Conservation (phyloP, 30 jellyfish, hydroid and myxozoan species). For the Turritopsis rubra region DNA sequence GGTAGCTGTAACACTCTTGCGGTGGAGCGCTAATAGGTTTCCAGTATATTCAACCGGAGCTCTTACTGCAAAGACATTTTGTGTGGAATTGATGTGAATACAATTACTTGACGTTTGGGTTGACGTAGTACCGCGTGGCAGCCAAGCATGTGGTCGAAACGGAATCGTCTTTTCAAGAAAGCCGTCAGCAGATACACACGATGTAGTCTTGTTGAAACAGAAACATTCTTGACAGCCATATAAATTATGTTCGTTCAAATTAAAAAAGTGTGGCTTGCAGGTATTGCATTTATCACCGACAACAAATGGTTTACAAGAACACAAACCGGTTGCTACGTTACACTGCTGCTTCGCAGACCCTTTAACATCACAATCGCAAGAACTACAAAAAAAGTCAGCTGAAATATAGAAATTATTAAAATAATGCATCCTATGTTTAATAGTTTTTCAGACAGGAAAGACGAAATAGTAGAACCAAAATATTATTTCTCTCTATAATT, state of each 20-base stretch:
- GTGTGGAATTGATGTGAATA: not conserved
- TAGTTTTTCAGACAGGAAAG: too few species aligned
- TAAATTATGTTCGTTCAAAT: conserved; percentile 27
- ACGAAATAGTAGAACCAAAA: too few species aligned
- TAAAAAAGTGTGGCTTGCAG: conserved; percentile 39
- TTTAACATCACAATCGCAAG: conserved; percentile 50
- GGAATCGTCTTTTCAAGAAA: not conserved
- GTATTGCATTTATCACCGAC: conserved; percentile 45
- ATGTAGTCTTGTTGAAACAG: conserved; percentile 58
- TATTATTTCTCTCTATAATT: too few species aligned
- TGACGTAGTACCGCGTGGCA: not conserved
- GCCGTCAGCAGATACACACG: conserved; percentile 44
- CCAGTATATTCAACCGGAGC: conserved; percentile 59
- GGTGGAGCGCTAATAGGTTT: conserved; percentile 38
- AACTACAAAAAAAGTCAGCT: conserved; percentile 33
- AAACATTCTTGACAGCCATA: conserved; percentile 73
- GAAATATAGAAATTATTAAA: not conserved
- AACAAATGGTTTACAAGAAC: conserved; percentile 61
- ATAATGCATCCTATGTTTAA: too few species aligned
- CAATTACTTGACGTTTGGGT: not conserved
- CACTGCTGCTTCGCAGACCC: conserved; percentile 72
- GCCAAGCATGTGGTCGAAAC: not conserved
- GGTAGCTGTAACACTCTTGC: conserved; percentile 25
- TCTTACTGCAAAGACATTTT: not conserved
- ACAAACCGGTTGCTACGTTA: conserved; percentile 42